phyloP scores from a whole-genome alignment of 2,888 invertebrate genomes.

The Seira musarum region DNA sequence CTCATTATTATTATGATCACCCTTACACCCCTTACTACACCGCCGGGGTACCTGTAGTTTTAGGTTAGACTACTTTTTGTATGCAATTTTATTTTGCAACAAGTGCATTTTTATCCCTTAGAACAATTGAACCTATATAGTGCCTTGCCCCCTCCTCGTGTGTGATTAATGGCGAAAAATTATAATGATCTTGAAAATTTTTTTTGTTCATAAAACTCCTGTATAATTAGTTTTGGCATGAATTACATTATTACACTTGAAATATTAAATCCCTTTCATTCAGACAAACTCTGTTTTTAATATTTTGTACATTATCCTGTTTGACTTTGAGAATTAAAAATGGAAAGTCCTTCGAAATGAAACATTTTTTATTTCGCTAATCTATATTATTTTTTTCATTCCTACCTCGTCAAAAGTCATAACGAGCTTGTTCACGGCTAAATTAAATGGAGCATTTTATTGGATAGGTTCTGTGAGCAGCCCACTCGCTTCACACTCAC shows the following conservation, averaged over 20 bases:
- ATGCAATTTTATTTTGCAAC: neutral
- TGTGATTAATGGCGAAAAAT: neutral
- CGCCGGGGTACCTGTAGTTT: neutral
- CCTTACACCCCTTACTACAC: neutral
- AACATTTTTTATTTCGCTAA: constrained; percentile 3
- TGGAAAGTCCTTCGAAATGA: constrained; percentile 55
- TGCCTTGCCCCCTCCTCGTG: too few relatives aligned
- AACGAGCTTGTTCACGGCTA: constrained; percentile 32
- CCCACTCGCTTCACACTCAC: constrained; percentile 5
- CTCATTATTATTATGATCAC: constrained; percentile 21
- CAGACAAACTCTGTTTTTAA: too few relatives aligned
- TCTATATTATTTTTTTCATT: neutral
- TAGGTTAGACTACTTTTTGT: neutral
- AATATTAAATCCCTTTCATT: too few relatives aligned
- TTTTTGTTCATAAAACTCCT: too few relatives aligned
- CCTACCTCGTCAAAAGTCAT: neutral
- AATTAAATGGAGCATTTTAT: too few relatives aligned
- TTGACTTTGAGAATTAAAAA: constrained; percentile 19
- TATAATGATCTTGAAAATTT: constrained; percentile 20
- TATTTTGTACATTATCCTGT: too few relatives aligned
- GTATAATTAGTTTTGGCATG: neutral
- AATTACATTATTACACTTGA: neutral
- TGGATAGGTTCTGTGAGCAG: too few relatives aligned
- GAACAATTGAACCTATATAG: too few relatives aligned
- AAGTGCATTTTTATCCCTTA: neutral